These are phyloP conservation scores for Coremacera marginata DNA, from an alignment of 2,888 invertebrate species.

Conservation along the genomic window DNA sequence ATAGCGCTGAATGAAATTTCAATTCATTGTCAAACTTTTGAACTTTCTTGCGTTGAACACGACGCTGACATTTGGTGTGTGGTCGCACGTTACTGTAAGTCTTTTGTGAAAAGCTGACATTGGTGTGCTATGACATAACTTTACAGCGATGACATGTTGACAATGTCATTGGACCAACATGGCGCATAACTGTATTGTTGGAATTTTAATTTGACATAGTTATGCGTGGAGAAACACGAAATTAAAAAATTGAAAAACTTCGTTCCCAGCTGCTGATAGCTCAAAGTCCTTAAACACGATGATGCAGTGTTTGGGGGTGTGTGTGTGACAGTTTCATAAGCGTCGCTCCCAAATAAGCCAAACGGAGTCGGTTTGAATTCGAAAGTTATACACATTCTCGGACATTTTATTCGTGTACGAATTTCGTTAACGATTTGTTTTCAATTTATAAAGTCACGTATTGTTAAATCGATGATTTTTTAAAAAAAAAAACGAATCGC, in stretches of 20 bases:
- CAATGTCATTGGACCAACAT: neutral
- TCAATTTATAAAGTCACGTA: too few species aligned
- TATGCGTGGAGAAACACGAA: neutral
- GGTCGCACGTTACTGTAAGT: too few species aligned
- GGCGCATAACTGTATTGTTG: conserved; percentile 15
- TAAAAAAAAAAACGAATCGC: too few species aligned
- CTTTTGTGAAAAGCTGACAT: too few species aligned
- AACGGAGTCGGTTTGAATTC: too few species aligned
- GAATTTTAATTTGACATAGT: conserved; percentile 30
- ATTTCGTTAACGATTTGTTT: too few species aligned
- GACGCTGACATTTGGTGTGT: too few species aligned
- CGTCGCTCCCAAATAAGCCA: too few species aligned
- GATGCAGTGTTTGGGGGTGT: neutral
- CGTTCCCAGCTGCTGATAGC: neutral
- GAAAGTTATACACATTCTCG: too few species aligned
- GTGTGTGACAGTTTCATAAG: neutral
- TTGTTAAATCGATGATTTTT: too few species aligned
- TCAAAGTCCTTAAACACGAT: neutral
- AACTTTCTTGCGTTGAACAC: neutral
- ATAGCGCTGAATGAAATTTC: neutral
- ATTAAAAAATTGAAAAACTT: conserved; percentile 2
- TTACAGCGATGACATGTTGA: neutral
- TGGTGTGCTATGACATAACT: neutral
- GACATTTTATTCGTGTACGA: too few species aligned
- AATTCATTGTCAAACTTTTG: neutral